Percentiles rank a stretch among this genome's conserved stretches.
phyloP scores from a whole-genome alignment of 2,797 vertebrate genomes.

The Eulemur mongoz region DNA sequence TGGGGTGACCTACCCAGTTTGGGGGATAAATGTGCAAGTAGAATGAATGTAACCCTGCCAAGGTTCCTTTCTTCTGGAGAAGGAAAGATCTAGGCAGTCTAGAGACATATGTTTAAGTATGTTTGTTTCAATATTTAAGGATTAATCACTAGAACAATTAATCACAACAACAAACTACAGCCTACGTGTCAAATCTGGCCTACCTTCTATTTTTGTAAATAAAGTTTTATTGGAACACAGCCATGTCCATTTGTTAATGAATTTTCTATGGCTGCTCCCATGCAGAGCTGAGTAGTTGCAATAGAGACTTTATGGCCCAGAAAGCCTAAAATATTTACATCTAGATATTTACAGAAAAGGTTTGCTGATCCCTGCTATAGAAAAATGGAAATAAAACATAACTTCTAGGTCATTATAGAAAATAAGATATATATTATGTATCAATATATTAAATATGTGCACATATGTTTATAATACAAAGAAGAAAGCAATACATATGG shows the following conservation, averaged over 20 bases:
- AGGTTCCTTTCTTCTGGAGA: neutral
- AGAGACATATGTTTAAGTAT: neutral
- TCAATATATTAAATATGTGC: too few relatives aligned
- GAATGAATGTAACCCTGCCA: neutral
- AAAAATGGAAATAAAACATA: neutral
- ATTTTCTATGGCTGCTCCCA: neutral
- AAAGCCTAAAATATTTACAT: neutral
- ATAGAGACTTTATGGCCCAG: neutral
- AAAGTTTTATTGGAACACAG: neutral
- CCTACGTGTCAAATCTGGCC: neutral
- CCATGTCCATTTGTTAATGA: neutral
- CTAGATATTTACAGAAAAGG: neutral
- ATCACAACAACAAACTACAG: neutral
- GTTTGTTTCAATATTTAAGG: neutral
- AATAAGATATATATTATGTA: neutral
- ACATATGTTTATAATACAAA: neutral
- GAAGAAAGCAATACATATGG: neutral
- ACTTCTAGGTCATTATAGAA: neutral
- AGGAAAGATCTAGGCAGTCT: neutral
- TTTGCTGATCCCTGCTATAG: neutral
- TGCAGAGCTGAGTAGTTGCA: neutral
- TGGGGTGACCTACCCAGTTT: neutral
- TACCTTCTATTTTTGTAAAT: neutral
- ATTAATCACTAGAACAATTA: neutral
- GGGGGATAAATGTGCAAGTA: neutral